Evolutionary conservation across 1,140 invertebrate genomes (phyloP), one percentile per base, ranked within the genome.

Genomic region (Lutraria rhynchaena): DNA sequence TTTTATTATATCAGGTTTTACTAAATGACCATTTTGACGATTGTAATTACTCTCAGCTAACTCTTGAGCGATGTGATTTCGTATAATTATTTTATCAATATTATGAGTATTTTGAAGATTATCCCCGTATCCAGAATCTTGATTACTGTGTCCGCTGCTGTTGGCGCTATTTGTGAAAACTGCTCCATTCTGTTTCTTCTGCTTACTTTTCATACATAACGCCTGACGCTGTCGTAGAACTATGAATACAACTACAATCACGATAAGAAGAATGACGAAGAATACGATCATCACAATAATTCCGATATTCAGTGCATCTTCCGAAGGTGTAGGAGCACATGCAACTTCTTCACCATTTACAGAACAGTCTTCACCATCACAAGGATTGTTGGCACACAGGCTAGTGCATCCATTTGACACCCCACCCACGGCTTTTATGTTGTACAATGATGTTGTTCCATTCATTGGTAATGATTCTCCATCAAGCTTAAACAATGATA

Each of bases 211-310:
- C 53, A 70, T 41, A 37, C 63, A 70, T n/a, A 57, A 24, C 27
- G 37, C 29, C 3, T 96, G 95, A 17, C 97, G 93, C 73, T 97
- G 92, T 24, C 96, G 94, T 90, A 98, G 98, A 11, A 98, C 58
- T 4, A 99, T 98, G 92, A 99, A 99, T 3, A 98, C 96, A 57
- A 99, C 97, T 0, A 99, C 96, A 29, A 99, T 93, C 0, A 86
- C 87, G 22, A 90, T 87, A n/a, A 91, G 81, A 4, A 89, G 63
- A 63, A 91, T 61, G 53, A 82, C 82, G 76, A 91, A 90, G 85
- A 91, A 90, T 15, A 86, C 87, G 51, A 91, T 91, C 44, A 89
- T 87, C 19, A 90, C 83, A 35, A 91, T 89, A 41, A 88, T 86
- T 73, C 85, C 82, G 37, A 70, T 67, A 37, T 44, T 71, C 17